A percentile compares a stretch with the other conserved stretches of the same genome.
phyloP scores from a whole-genome alignment of 2,113 vertebrate genomes.

The Diadophis punctatus region DNA sequence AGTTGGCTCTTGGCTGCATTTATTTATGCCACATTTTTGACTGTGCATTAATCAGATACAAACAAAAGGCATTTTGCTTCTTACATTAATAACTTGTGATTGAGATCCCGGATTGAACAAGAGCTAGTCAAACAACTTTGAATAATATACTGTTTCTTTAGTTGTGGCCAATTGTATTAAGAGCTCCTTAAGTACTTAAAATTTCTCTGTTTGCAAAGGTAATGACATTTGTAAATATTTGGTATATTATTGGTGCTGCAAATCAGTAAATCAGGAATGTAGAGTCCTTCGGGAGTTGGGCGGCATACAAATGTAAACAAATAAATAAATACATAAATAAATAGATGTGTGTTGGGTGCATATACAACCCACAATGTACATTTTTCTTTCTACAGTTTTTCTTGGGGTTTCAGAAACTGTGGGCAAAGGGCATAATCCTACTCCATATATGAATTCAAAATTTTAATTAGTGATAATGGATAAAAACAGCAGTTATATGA shows the following conservation, averaged over 20 bases:
- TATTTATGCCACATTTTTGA: constrained; percentile 44
- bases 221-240: constrained; percentile 31
- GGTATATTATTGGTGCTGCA: constrained; percentile 13
- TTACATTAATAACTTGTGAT: constrained; percentile 57
- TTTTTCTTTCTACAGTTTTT: background rate
- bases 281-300: too few relatives aligned
- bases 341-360: background rate
- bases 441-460: background rate
- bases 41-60: constrained; percentile 49
- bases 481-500: background rate
- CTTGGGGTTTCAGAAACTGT: background rate
- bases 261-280: constrained; percentile 9
- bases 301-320: too few relatives aligned
- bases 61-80: constrained; percentile 61
- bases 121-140: constrained; percentile 44
- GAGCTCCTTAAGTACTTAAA: constrained; percentile 38
- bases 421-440: background rate
- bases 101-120: constrained; percentile 53
- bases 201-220: constrained; percentile 19
- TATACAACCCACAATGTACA: background rate
- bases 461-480: background rate
- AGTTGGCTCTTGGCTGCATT: constrained; percentile 47
- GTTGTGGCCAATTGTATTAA: constrained; percentile 50
- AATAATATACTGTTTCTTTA: constrained; percentile 47
- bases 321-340: too few relatives aligned